Evolutionary conservation across 2,797 vertebrate genomes (phyloP), one percentile per base, ranked within the genome.

Genomic region (Falco columbarius): DNA sequence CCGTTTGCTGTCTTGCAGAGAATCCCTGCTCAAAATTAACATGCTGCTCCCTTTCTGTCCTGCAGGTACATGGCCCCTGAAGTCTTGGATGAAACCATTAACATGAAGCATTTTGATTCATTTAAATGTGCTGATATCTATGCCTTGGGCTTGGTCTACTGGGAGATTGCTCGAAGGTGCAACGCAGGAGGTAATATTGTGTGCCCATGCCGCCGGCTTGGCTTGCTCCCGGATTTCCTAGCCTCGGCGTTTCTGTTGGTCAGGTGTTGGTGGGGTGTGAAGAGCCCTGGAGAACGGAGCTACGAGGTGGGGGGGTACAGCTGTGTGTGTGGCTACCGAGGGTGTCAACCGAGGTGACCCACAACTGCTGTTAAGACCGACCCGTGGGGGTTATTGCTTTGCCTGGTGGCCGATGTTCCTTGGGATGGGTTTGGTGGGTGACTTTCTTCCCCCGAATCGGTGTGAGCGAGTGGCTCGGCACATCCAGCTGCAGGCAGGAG

Each of bases 111-210:
- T 98, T 99, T 99, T 82, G 99, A 99, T 93, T 99, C 99, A 10
- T 99, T 99, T 95, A 99, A 99, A 94, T 99, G 99, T 95, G 99
- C 99, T 0, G 99, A 99, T 95, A 99, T 99, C 95, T 99, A 99
- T 2, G 99, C 99, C 38, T 97, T 99, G 82, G 99, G 99, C 51
- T 98, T 99, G 83, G 99, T 99, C 14, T 99, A 99, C 92, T 99
- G 99, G 99, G 99, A 99, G 98, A 99, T 99, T 14, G 99, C 99
- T 0, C 98, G 99, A 14, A 98, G 99, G 84, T 99, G 99, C 98
- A 99, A 99, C 2, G 97, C 99, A 30, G 99, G 99, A 99, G 99
- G 99, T 99, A 96, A 95, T n/a, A 0, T 21, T 0, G 1, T 21
- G 73, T 27, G 34, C 29, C 55, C 1, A 1, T 46, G 59, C 44